Conservation (phyloP, 2,113 vertebrate genomes). For the Hypomesus transpacificus region DNA sequence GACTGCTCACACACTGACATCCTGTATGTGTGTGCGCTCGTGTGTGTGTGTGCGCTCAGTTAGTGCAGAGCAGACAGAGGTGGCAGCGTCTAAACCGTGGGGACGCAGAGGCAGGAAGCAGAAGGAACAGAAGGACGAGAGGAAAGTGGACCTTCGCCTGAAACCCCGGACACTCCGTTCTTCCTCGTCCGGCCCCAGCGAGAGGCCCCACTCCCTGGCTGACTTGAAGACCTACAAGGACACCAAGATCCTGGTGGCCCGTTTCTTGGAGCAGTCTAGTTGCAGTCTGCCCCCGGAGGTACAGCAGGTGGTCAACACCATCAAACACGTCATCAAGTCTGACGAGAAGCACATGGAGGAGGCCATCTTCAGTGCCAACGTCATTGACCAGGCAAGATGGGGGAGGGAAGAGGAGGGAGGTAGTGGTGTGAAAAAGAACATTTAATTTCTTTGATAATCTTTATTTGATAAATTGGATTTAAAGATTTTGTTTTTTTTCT, state of each 20-base stretch:
- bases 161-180: conserved; percentile 70
- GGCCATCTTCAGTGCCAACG: conserved; percentile 83
- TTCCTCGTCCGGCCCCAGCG: conserved; percentile 57
- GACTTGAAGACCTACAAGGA: conserved; percentile 91
- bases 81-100: conserved; percentile 62
- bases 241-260: conserved; percentile 90
- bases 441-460: background rate
- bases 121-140: conserved; percentile 69
- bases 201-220: conserved; percentile 80
- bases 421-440: background rate
- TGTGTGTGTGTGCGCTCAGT: conserved; percentile 44
- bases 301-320: conserved; percentile 86
- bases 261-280: conserved; percentile 91
- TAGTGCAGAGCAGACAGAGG: conserved; percentile 56
- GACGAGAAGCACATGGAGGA: conserved; percentile 91
- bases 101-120: conserved; percentile 57
- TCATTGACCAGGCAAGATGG: conserved; percentile 84
- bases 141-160: conserved; percentile 65
- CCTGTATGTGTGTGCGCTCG: background rate
- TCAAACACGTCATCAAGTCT: conserved; percentile 81
- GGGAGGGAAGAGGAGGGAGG: too few species aligned
- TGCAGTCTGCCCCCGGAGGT: conserved; percentile 86
- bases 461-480: background rate
- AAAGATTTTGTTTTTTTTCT: background rate
- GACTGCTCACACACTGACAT: background rate